phyloP scores from a whole-genome alignment of 2,113 vertebrate species.

The Arothron firmamentum region DNA sequence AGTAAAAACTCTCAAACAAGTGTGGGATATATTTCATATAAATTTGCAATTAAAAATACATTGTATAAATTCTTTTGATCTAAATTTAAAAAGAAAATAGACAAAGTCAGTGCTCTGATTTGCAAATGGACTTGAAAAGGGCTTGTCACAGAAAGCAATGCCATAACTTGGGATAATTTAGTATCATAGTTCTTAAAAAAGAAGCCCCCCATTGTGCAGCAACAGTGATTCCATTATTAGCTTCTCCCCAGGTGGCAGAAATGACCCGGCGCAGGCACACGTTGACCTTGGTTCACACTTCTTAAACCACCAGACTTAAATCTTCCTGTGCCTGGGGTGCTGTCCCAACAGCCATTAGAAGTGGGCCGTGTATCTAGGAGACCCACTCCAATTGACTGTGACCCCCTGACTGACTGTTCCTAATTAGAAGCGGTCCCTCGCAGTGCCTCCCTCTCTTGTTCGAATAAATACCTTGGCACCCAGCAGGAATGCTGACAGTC shows the following conservation, averaged over 20 bases:
- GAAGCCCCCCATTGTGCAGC: background rate
- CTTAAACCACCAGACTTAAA: slow-evolving; percentile 39
- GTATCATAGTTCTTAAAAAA: no score
- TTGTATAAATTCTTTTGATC: no score
- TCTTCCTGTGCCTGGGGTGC: slow-evolving; percentile 10
- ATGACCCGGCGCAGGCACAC: slow-evolving; percentile 3
- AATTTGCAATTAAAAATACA: no score
- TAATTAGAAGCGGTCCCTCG: slow-evolving; percentile 66
- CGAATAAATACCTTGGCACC: slow-evolving; percentile 68
- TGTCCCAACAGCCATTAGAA: slow-evolving; percentile 21
- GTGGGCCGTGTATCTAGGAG: slow-evolving; percentile 39
- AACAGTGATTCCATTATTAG: slow-evolving; percentile 25
- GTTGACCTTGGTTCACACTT: slow-evolving; percentile 15
- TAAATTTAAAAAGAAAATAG: no score
- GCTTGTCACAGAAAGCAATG: no score
- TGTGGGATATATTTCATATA: no score
- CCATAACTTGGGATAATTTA: no score
- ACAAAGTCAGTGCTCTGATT: no score
- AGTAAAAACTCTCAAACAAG: no score
- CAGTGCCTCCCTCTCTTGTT: slow-evolving; percentile 62
- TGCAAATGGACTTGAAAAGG: no score
- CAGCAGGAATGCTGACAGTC: slow-evolving; percentile 58
- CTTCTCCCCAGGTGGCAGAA: slow-evolving; percentile 14
- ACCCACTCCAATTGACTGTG: slow-evolving; percentile 48
- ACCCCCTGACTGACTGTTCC: slow-evolving; percentile 59